Conservation (phyloP, 2,113 vertebrate genomes). For the Cercopithecus mona region DNA sequence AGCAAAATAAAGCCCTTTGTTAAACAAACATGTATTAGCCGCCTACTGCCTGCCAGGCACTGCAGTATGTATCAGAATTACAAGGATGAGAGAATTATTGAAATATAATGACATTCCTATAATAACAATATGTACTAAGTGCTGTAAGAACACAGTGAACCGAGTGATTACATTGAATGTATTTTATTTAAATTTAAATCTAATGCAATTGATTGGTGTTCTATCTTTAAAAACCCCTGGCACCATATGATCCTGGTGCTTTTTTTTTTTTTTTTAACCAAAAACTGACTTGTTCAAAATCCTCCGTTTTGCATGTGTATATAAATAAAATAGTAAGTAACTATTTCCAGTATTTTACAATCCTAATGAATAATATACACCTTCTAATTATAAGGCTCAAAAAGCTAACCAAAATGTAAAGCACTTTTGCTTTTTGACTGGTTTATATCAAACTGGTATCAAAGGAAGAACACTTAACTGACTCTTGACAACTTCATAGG, state of each 20-base stretch:
- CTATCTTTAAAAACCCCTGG: not conserved
- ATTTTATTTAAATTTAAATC: conserved; percentile 31
- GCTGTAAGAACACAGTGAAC: not conserved
- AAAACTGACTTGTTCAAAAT: not conserved
- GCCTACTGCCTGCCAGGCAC: not conserved
- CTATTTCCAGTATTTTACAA: conserved; percentile 18
- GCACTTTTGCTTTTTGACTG: not conserved
- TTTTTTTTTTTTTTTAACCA: not conserved
- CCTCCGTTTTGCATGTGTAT: not conserved
- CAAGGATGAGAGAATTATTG: not conserved
- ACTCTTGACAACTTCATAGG: conserved; percentile 41
- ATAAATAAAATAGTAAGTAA: not conserved
- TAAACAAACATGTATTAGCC: not conserved
- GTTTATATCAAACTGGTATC: not conserved
- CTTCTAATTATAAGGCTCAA: not conserved
- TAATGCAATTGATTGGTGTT: not conserved
- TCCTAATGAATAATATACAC: not conserved
- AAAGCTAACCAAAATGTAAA: not conserved
- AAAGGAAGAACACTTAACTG: conserved; percentile 14
- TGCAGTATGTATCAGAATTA: not conserved
- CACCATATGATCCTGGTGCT: not conserved
- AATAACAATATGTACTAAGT: not conserved
- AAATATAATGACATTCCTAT: conserved; percentile 4
- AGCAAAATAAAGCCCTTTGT: not conserved
- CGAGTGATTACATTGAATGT: not conserved